Percentiles rank a stretch among this genome's conserved stretches.
These are phyloP conservation scores for Gerosis bhagava DNA, from an alignment of 2,888 invertebrate genomes.

Conservation along the genomic window DNA sequence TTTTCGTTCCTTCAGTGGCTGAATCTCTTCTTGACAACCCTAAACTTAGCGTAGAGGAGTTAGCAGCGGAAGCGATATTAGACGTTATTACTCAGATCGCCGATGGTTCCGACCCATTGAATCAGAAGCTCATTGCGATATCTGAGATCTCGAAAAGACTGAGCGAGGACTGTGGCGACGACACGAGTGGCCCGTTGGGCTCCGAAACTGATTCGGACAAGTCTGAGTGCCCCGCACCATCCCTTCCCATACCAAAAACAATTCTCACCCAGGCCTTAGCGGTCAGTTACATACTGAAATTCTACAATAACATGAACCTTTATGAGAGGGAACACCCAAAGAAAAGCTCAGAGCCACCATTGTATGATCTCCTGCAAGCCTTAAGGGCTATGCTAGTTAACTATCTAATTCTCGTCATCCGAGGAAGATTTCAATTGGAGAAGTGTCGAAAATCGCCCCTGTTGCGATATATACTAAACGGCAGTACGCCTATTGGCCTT, in stretches of 20 bases:
- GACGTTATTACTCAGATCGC: conserved; percentile 84
- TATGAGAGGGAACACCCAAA: conserved; percentile 91
- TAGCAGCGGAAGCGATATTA: conserved; percentile 85
- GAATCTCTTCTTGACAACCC: conserved; percentile 78
- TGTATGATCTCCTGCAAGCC: conserved; percentile 85
- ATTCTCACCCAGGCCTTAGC: conserved; percentile 68
- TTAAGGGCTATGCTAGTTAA: conserved; percentile 78
- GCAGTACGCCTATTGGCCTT: conserved; percentile 88
- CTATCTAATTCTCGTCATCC: conserved; percentile 81
- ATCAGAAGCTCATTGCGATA: conserved; percentile 71
- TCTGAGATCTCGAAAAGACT: conserved; percentile 69
- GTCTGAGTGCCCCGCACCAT: conserved; percentile 68
- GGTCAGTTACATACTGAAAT: conserved; percentile 70
- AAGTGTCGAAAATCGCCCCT: conserved; percentile 83
- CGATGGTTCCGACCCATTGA: conserved; percentile 80
- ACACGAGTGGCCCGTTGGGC: conserved; percentile 53
- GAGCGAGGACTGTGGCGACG: conserved; percentile 71
- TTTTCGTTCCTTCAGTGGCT: conserved; percentile 82
- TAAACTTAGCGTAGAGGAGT: conserved; percentile 72
- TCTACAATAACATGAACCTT: conserved; percentile 86
- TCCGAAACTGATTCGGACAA: conserved; percentile 62
- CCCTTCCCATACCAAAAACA: conserved; percentile 65
- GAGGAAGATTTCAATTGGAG: conserved; percentile 79
- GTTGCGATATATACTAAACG: conserved; percentile 86
- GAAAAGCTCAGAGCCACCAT: conserved; percentile 87